These are phyloP conservation scores for Celastrina argiolus DNA, from an alignment of 2,888 invertebrate species.

Conservation along the genomic window DNA sequence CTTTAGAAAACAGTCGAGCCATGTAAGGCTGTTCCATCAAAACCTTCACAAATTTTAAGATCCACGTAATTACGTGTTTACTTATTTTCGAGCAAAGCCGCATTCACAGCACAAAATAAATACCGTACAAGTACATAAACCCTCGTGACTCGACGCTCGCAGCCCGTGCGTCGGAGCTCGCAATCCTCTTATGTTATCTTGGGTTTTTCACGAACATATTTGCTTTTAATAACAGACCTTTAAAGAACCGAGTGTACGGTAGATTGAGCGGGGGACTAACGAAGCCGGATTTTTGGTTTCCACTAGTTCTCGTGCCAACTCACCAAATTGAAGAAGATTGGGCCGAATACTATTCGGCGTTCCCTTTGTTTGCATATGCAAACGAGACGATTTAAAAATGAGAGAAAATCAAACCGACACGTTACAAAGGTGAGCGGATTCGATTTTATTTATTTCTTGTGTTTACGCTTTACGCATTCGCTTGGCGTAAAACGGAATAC, in stretches of 20 bases:
- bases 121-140: background rate
- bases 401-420: background rate
- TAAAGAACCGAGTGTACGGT: background rate
- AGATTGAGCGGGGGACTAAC: constrained; percentile 25
- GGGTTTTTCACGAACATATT: constrained; percentile 20
- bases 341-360: constrained; percentile 16
- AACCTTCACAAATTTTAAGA: background rate
- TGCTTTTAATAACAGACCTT: constrained; percentile 23
- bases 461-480: background rate
- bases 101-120: constrained; percentile 2
- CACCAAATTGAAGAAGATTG: constrained; percentile 24
- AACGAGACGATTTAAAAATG: background rate
- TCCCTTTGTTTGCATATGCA: constrained; percentile 12
- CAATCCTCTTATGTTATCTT: constrained; percentile 20
- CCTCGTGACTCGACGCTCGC: background rate
- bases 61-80: background rate
- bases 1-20: too few species aligned
- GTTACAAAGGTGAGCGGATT: background rate
- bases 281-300: constrained; percentile 26
- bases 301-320: constrained; percentile 17
- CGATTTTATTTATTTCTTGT: background rate
- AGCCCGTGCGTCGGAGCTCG: background rate
- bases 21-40: too few species aligned
- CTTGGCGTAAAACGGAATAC: background rate
- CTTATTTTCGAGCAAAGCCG: background rate